These are phyloP conservation scores for Phlogophora meticulosa DNA, from an alignment of 2,888 invertebrate species.

Conservation along the genomic window DNA sequence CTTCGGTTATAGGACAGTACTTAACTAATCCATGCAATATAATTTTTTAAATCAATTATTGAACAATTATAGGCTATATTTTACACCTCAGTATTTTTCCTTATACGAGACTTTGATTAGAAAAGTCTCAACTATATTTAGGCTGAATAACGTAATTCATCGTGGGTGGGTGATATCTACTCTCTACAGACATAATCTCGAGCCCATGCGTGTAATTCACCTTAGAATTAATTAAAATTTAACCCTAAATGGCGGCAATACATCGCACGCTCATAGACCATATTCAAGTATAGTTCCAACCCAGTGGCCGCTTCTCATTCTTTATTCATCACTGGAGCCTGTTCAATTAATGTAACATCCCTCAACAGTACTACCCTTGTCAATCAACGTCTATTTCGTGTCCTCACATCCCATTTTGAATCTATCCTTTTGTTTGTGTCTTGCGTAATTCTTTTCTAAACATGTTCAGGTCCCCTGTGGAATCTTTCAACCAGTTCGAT, in stretches of 20 bases:
- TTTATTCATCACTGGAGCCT: slow-evolving; percentile 67
- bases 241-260: neutral
- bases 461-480: slow-evolving; percentile 33
- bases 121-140: too few species aligned
- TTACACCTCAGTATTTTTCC: too few species aligned
- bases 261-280: neutral
- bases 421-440: slow-evolving; percentile 51
- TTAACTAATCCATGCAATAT: too few species aligned
- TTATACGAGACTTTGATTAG: too few species aligned
- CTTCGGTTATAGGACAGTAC: too few species aligned
- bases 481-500: slow-evolving; percentile 37
- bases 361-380: slow-evolving; percentile 68
- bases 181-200: neutral
- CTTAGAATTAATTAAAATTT: slow-evolving; percentile 18
- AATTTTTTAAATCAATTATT: too few species aligned
- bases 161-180: too few species aligned
- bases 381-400: slow-evolving; percentile 68
- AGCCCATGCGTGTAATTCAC: neutral
- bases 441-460: slow-evolving; percentile 47
- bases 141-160: too few species aligned
- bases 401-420: slow-evolving; percentile 52
- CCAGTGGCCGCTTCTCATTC: slow-evolving; percentile 51
- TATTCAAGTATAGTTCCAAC: slow-evolving; percentile 26
- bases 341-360: slow-evolving; percentile 68
- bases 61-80: too few species aligned